Evolutionary conservation across 2,113 vertebrate species (phyloP).

Genomic region (Ophiodon elongatus): DNA sequence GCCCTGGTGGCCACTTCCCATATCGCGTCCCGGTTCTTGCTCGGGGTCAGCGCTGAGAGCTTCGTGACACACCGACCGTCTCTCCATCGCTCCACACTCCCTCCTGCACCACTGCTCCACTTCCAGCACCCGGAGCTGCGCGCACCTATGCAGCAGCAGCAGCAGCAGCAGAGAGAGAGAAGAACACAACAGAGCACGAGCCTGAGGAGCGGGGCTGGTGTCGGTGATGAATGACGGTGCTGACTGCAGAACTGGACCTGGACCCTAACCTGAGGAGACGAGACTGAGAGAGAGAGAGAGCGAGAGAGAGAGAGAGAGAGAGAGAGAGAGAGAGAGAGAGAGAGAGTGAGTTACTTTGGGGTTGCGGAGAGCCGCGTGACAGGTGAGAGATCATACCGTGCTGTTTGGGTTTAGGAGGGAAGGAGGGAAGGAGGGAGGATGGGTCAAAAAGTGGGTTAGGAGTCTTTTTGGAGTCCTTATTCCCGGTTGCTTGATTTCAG

Average conservation of each 20-base stretch:
- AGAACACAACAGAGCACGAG: no score
- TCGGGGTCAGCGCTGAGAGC: conserved; percentile 46
- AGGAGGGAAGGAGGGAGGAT: neutral
- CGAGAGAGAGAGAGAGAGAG: conserved; percentile 21
- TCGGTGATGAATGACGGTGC: conserved; percentile 41
- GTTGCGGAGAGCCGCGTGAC: conserved; percentile 70
- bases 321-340: conserved; percentile 29
- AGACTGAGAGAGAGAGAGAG: conserved; percentile 10
- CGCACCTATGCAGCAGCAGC: conserved; percentile 11
- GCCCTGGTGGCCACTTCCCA: conserved; percentile 44
- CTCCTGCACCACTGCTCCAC: conserved; percentile 7
- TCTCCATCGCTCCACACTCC: neutral
- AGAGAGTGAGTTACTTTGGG: conserved; percentile 57
- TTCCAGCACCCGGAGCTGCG: neutral
- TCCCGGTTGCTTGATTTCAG: conserved; percentile 59
- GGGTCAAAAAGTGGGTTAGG: conserved; percentile 34
- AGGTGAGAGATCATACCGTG: conserved; percentile 72
- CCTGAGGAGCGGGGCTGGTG: no score
- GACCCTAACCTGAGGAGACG: conserved; percentile 36
- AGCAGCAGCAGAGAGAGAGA: neutral
- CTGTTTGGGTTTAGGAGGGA: conserved; percentile 10
- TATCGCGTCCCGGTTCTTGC: neutral
- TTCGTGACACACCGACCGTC: conserved; percentile 49
- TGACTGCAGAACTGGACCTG: conserved; percentile 45
- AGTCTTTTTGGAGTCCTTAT: conserved; percentile 36